Base-by-base conservation (phyloP, 53 echinoderm and acorn worm genomes). In the Antedon mediterranea region DNA sequence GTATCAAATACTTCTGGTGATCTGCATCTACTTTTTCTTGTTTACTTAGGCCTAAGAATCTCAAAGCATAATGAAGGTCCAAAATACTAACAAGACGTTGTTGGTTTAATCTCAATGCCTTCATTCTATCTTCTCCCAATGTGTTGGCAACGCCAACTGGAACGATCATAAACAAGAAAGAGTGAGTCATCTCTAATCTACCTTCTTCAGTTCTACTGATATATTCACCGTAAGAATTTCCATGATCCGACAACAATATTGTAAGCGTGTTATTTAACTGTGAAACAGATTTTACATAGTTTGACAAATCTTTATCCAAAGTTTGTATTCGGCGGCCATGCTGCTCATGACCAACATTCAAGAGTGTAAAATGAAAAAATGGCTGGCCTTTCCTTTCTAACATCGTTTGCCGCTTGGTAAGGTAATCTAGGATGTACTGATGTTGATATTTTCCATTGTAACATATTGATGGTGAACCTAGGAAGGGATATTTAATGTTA, bases 371-470 rank as follows among this genome's bases (percentile, higher is more conserved):
- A 32, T 93, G 90, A 34, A 93, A 90, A 72, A 75, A 90, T 0
- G 93, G 90, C 33, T 80, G 75, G 14, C 76, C 31, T 0, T 81
- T 70, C 30, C 31, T 74, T 57, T 57, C 57, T 18, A 57, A 57
- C 11, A 23, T 3, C 7, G 9, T 11, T 72, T 93, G 93, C 28
- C 76, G 74, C 28, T 72, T 73, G 42, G 80, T 90, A 30, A 88
- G 33, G 43, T 82, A 90, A 8, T 86, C 79, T 0, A 90, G 76
- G 15, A 88, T 83, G 29, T 90, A 93, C 31, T 82, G 77, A 71
- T 90, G 90, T 72, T 93, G 89, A 43, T 86, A 82, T 78, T 83
- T 82, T 28, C 88, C 86, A 76, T 90, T 90, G 80, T 93, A 93
- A 41, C 93, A 93, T 5, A 90, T 75, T 28, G 84, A 82, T 29